Evolutionary conservation across 2,888 invertebrate genomes (phyloP), one percentile per base, ranked within the genome.

Genomic region (Pachymerium ferrugineum): DNA sequence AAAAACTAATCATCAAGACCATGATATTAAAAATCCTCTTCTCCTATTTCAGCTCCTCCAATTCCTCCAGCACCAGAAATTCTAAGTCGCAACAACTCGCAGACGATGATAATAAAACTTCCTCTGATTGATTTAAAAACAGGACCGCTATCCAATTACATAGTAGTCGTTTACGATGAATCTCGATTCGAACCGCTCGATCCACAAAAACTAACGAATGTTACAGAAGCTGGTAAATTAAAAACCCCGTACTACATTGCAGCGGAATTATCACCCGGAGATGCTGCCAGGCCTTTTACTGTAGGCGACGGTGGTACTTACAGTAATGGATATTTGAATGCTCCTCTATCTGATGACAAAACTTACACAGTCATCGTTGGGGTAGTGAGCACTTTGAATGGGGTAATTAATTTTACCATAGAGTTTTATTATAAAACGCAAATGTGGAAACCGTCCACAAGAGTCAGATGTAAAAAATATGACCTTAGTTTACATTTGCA

Each of bases 231-330:
- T 0, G 83, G 84, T 72, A 86, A 87, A 54, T 87, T 89, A 76
- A 90, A 89, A 0, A 81, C 89, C 3, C 88, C 89, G 1, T 94
- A 92, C 81, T 95, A 95, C 80, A 89, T 94, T 31, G 87, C 93
- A 5, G 94, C 92, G 0, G 91, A 93, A 81, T 83, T 95, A 75
- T 86, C 88, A 73, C 88, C 89, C 42, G 77, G 85, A 81, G 86
- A 88, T 76, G 86, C 88, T 10, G 83, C 87, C 62, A 85, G 86
- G 78, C 85, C 86, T 73, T 95, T 95, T 82, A 84, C 86, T 0
- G 88, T 95, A 67, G 95, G 95, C 4, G 90, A 94, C 82, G 87
- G 87, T 10, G 85, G 85, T 76, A 86, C 83, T 3, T 91, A 93
- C 80, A 90, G 90, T 76, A 88, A 87, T 0, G 62, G 62, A 6